These are phyloP conservation scores for Cebuella pygmaea DNA, from an alignment of 2,797 vertebrate genomes.

Conservation along the genomic window DNA sequence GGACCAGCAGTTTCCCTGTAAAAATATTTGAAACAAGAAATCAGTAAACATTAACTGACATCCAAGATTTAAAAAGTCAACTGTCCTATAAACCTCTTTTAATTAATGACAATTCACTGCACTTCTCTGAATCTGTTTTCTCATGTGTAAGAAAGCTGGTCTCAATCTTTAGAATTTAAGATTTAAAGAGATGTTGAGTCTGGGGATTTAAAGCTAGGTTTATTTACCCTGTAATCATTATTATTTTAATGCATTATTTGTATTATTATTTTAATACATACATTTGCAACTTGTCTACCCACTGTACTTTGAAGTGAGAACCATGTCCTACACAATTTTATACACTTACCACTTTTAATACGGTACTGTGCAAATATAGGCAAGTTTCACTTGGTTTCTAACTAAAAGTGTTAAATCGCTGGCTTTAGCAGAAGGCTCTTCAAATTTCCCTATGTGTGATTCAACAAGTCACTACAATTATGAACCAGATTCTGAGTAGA, in stretches of 20 bases:
- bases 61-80: constrained; percentile 34
- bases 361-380: neutral
- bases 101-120: constrained; percentile 37
- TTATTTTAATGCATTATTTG: constrained; percentile 7
- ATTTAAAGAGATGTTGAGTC: constrained; percentile 1
- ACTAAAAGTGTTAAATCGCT: constrained; percentile 21
- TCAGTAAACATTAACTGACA: constrained; percentile 6
- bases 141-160: neutral
- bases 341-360: neutral
- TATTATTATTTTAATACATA: constrained; percentile 34
- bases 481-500: constrained; percentile 13
- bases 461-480: constrained; percentile 32
- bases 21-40: constrained; percentile 19
- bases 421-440: constrained; percentile 9
- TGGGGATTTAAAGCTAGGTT: constrained; percentile 9
- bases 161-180: constrained; percentile 25
- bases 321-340: neutral
- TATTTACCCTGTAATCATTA: neutral
- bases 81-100: neutral
- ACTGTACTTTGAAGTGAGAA: constrained; percentile 24
- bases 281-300: neutral
- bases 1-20: neutral
- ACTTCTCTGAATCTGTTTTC: neutral
- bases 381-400: neutral
- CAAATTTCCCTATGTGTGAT: neutral